Base-by-base conservation (phyloP, 2,113 vertebrate genomes). In the Salvelinus fontinalis region DNA sequence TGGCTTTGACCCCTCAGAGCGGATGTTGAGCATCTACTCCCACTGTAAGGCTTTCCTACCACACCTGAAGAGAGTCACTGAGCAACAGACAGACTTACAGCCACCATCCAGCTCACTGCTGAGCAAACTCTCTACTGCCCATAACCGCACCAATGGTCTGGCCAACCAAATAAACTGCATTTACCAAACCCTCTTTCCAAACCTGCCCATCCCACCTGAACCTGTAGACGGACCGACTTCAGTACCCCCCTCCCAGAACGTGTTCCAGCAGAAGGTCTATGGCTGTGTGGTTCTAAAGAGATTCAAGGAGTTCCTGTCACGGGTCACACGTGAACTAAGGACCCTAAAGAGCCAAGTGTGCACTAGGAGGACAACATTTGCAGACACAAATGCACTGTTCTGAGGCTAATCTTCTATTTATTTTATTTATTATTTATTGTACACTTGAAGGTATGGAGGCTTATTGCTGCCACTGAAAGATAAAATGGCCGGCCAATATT, bases 191-290 rank as follows among this genome's bases (percentile, higher is more conserved):
- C 44, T 92, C 75, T 90, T 89, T 85, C 93, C 93, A 26, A 94
- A 94, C 75, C 78, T 89, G 75, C 88, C 86, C 0, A 3, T 85
- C 5, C 85, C 83, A 5, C 85, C 83, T 1, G 89, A 92, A 57
- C 89, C 88, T 0, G 86, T 82, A 0, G 86, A 74, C 4, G 76
- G 80, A 3, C 79, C 90, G 0, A 91, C 89, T 0, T 75, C 80
- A 74, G 75, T 92, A 73, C 90, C 91, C 5, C 87, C 87, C 0
- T 74, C 91, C 3, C 90, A 91, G 80, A 93, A 93, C 49, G 54
- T 89, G 68, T 94, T 94, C 84, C 92, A 93, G 83, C 92, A 94
- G 87, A 94, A 94, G 83, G 85, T 93, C 27, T 94, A 94, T 2
- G 93, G 92, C 75, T 94, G 93, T 9, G 88, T 84, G 74, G 87